These are phyloP conservation scores for Pseudonaja textilis DNA, from an alignment of 2,113 vertebrate genomes.

Conservation along the genomic window DNA sequence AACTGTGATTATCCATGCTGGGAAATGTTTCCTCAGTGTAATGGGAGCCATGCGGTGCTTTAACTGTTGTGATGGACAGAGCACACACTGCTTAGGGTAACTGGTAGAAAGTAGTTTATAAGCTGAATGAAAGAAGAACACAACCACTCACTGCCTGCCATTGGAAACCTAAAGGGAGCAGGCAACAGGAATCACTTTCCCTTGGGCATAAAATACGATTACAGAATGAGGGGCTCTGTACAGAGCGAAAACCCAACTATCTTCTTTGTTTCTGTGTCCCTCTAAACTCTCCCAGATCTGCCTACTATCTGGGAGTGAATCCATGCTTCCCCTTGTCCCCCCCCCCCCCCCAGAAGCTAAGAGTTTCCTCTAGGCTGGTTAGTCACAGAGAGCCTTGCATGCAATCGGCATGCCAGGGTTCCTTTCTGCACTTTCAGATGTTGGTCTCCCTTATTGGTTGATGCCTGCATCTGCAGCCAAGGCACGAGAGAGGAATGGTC, in stretches of 20 bases:
- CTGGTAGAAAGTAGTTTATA: background rate
- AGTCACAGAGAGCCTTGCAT: slow-evolving; percentile 15
- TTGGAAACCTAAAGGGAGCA: background rate
- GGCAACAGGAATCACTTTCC: background rate
- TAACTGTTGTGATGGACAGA: background rate
- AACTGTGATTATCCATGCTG: background rate
- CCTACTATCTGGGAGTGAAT: background rate
- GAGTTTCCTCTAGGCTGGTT: slow-evolving; percentile 24
- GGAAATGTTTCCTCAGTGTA: background rate
- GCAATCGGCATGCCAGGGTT: slow-evolving; percentile 16
- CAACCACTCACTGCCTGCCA: background rate
- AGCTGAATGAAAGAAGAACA: background rate
- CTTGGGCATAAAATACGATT: background rate
- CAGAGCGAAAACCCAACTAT: background rate
- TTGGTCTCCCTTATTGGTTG: slow-evolving; percentile 58
- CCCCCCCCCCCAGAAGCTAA: background rate
- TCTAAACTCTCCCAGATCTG: background rate
- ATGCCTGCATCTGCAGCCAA: slow-evolving; percentile 49
- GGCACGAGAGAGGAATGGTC: slow-evolving; percentile 36
- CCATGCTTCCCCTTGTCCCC: background rate
- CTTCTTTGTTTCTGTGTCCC: background rate
- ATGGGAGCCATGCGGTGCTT: background rate
- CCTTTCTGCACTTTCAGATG: slow-evolving; percentile 12
- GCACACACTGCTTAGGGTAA: background rate
- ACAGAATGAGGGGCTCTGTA: background rate